Evolutionary conservation across 2,113 vertebrate genomes (phyloP).

Genomic region (Symphodus melops): DNA sequence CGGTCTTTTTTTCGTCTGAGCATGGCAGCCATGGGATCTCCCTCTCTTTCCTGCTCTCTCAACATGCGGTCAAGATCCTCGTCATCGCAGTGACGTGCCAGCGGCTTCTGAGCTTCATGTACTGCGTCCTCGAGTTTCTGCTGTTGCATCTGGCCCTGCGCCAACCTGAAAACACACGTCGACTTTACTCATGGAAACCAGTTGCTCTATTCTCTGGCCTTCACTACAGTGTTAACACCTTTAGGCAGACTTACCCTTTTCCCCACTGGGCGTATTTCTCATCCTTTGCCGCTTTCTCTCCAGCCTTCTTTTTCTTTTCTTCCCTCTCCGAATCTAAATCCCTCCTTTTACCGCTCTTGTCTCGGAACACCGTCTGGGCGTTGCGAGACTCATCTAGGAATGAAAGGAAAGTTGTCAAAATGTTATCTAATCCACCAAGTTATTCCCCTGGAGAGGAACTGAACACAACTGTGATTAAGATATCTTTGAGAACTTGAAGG

Average conservation of each 20-base stretch:
- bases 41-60: slow-evolving; percentile 93
- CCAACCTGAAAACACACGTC: slow-evolving; percentile 82
- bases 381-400: slow-evolving; percentile 88
- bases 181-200: slow-evolving; percentile 7
- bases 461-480: too few relatives aligned
- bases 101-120: slow-evolving; percentile 91
- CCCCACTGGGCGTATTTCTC: slow-evolving; percentile 95
- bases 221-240: background rate
- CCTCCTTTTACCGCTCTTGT: slow-evolving; percentile 90
- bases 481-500: too few relatives aligned
- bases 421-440: background rate
- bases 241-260: slow-evolving; percentile 86
- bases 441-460: background rate
- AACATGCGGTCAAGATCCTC: slow-evolving; percentile 94
- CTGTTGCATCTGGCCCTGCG: slow-evolving; percentile 89
- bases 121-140: slow-evolving; percentile 91
- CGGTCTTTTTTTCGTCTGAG: slow-evolving; percentile 90
- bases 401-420: background rate
- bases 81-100: slow-evolving; percentile 92
- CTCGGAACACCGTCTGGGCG: slow-evolving; percentile 90
- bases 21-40: slow-evolving; percentile 95
- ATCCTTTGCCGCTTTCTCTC: slow-evolving; percentile 85
- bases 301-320: slow-evolving; percentile 86
- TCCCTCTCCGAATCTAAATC: slow-evolving; percentile 88
- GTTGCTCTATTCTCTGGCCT: background rate